These are phyloP conservation scores for Saimiri boliviensis DNA, from an alignment of 2,113 vertebrate genomes.

Conservation along the genomic window DNA sequence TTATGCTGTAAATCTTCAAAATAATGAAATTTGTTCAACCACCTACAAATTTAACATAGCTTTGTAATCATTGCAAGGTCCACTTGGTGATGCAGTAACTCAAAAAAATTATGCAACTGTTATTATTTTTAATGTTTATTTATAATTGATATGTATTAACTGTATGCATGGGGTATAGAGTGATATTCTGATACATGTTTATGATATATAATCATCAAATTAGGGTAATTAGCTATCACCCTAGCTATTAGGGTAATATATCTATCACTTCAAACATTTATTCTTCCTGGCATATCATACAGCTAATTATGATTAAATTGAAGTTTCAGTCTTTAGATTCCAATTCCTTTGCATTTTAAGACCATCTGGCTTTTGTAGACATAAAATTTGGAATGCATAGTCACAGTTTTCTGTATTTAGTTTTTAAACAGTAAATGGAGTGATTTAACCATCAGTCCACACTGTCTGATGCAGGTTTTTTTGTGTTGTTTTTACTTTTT, in stretches of 20 bases:
- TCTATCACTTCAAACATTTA: background rate
- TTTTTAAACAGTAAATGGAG: background rate
- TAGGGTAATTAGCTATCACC: background rate
- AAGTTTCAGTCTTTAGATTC: background rate
- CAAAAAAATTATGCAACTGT: background rate
- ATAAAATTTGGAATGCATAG: background rate
- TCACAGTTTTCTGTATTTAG: background rate
- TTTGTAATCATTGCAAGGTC: background rate
- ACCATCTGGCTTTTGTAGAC: background rate
- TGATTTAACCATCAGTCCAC: background rate
- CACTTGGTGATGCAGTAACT: background rate
- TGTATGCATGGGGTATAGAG: background rate
- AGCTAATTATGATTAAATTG: background rate
- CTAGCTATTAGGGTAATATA: too few relatives aligned
- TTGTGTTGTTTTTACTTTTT: background rate
- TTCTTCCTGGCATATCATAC: background rate
- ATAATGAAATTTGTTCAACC: background rate
- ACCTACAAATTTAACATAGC: background rate
- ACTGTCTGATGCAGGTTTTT: background rate
- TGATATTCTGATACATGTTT: background rate
- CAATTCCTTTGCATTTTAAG: background rate
- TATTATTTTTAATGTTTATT: background rate
- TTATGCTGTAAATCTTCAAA: background rate
- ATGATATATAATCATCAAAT: background rate
- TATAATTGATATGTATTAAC: background rate